Percentiles rank a stretch among this genome's conserved stretches.
Evolutionary conservation across 2,797 vertebrate genomes (phyloP).

Genomic region (Diceros bicornis): DNA sequence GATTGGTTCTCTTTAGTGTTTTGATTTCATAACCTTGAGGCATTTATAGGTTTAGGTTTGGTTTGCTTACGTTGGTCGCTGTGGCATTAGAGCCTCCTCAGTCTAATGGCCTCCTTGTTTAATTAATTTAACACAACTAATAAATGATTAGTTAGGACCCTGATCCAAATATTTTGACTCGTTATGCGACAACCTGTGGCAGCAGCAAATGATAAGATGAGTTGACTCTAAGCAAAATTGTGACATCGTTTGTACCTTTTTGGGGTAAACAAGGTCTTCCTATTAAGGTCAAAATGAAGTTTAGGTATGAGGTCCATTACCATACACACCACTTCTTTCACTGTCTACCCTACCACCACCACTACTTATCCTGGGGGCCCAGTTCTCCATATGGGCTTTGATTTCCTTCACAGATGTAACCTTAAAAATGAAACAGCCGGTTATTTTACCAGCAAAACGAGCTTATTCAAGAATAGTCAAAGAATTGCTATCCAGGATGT

Average conservation of each 20-base stretch:
- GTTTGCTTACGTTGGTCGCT: neutral
- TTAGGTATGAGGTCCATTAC: neutral
- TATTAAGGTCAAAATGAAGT: neutral
- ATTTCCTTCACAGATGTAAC: neutral
- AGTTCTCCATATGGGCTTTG: neutral
- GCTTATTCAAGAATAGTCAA: too few species aligned
- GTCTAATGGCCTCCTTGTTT: neutral
- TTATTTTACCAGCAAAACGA: too few species aligned
- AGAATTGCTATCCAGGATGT: too few species aligned
- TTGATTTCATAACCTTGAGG: neutral
- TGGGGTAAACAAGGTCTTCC: neutral
- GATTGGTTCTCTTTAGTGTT: neutral
- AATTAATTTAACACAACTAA: constrained; percentile 32
- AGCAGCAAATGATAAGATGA: neutral
- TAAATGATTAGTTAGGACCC: neutral
- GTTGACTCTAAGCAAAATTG: constrained; percentile 14
- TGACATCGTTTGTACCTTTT: neutral
- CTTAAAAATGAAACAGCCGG: too few species aligned
- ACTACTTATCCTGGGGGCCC: neutral
- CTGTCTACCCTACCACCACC: too few species aligned
- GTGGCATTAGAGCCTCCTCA: neutral
- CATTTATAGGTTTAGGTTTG: neutral
- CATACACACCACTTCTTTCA: neutral
- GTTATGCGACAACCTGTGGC: neutral
- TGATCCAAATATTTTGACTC: neutral